Base-by-base conservation (phyloP, 1,140 invertebrate species). In the Philopotamus ludificatus region DNA sequence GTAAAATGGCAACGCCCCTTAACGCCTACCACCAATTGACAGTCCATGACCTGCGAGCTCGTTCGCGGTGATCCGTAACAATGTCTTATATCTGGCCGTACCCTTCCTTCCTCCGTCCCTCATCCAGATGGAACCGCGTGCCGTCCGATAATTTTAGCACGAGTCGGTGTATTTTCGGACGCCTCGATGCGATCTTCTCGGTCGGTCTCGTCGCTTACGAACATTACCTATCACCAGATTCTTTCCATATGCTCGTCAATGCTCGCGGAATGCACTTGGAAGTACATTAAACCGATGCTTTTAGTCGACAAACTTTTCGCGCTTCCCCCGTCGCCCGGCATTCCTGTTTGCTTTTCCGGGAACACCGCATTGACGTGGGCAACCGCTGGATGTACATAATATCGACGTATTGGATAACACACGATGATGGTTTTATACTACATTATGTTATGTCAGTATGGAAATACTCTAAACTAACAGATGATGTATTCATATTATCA, bases 121-220 rank as follows among this genome's bases (percentile, higher is more conserved):
- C 49, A 22, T 4, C 47, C 21, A 21, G 25, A 54, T 7, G 18
- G 10, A 15, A 4, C 10, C 10, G 15, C 8, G 44, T 8, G 44
- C 44, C 44, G 4, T 7, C 10, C 8, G 7, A 22, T 54, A 54
- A 54, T 28, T 54, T 54, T 54, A 23, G 51, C 21, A n/a, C 51
- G 34, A 3, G 51, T 54, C 25, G 51, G 15, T 34, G 51, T 54
- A 54, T 54, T 54, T 54, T 54, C 51, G 51, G 18, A 47, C 15
- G 44, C 18, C n/a, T 47, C 18, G 18, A 47, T 47, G 51, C 22
- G 51, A 26, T 54, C 26, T 23, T 54, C 51, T 54, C 22, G 51
- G n/a, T 23, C 22, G 26, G 15, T 23, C n/a, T 8, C 26, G 12
- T 18, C 23, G 10, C 21, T 54, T 23, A 23, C 51, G 23, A 54